phyloP scores from a whole-genome alignment of 2,888 invertebrate species.

The Catocala nupta region DNA sequence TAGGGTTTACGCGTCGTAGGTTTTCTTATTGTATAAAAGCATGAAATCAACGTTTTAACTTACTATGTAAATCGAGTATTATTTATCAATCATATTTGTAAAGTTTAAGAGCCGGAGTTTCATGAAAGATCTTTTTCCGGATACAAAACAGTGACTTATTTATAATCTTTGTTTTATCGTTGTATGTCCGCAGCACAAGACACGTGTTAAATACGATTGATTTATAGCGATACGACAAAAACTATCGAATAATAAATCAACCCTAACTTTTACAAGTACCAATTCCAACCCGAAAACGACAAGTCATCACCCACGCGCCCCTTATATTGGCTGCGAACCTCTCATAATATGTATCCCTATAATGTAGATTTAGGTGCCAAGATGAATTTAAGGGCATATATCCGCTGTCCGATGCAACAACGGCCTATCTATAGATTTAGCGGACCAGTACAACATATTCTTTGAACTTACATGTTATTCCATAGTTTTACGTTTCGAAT shows the following conservation, averaged over 20 bases:
- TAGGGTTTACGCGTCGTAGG: background rate
- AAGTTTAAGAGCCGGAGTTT: background rate
- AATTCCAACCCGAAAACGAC: slow-evolving; percentile 36
- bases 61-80: slow-evolving; percentile 9
- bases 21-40: background rate
- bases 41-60: background rate
- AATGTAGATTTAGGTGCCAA: slow-evolving; percentile 33
- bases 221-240: slow-evolving; percentile 48
- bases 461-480: too few relatives aligned
- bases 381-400: slow-evolving; percentile 30
- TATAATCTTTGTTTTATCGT: slow-evolving; percentile 16
- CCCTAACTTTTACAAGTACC: slow-evolving; percentile 37
- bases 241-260: slow-evolving; percentile 54
- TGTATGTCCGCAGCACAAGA: slow-evolving; percentile 23
- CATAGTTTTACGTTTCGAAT: too few relatives aligned
- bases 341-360: slow-evolving; percentile 43
- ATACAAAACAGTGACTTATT: slow-evolving; percentile 18
- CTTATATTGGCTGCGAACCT: slow-evolving; percentile 26
- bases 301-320: slow-evolving; percentile 38
- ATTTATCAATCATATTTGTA: slow-evolving; percentile 4
- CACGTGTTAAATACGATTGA: slow-evolving; percentile 45
- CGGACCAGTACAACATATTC: too few relatives aligned
- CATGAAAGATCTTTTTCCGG: slow-evolving; percentile 6
- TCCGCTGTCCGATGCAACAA: too few relatives aligned
- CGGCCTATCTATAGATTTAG: too few relatives aligned